Conservation (phyloP, 2,113 vertebrate species). For the Chlorocebus sabaeus region DNA sequence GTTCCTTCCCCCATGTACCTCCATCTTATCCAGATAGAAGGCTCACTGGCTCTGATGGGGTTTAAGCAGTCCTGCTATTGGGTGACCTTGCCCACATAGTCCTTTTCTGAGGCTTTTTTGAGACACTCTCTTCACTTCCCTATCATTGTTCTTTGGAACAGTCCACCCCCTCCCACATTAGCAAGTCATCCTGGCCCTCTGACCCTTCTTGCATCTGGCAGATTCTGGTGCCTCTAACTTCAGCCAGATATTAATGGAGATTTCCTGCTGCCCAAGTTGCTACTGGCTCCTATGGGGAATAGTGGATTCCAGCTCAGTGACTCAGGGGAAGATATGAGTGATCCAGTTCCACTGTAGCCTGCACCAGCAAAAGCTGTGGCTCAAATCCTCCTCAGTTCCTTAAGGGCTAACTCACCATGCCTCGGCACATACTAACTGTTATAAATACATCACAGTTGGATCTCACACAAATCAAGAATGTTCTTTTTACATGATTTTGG, state of each 20-base stretch:
- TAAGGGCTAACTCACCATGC: neutral
- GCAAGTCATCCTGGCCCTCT: no score
- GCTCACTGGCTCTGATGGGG: neutral
- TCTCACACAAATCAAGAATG: neutral
- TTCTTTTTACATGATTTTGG: neutral
- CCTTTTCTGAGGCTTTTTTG: neutral
- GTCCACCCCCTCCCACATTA: neutral
- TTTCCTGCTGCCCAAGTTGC: neutral
- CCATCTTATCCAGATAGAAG: neutral
- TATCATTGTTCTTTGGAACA: neutral
- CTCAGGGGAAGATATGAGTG: neutral
- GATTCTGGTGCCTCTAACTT: neutral
- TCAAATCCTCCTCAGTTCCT: neutral
- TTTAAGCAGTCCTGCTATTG: neutral
- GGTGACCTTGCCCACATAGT: neutral
- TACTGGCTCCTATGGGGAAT: neutral
- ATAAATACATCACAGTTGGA: neutral
- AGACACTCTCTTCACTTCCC: neutral
- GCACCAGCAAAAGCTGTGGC: neutral
- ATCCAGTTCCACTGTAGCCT: neutral
- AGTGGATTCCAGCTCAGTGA: neutral
- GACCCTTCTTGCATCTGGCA: neutral
- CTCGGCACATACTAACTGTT: neutral
- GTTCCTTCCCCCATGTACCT: neutral
- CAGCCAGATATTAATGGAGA: neutral